Base-by-base conservation (phyloP, 1,140 invertebrate genomes). In the Lasaia peninsularis region DNA sequence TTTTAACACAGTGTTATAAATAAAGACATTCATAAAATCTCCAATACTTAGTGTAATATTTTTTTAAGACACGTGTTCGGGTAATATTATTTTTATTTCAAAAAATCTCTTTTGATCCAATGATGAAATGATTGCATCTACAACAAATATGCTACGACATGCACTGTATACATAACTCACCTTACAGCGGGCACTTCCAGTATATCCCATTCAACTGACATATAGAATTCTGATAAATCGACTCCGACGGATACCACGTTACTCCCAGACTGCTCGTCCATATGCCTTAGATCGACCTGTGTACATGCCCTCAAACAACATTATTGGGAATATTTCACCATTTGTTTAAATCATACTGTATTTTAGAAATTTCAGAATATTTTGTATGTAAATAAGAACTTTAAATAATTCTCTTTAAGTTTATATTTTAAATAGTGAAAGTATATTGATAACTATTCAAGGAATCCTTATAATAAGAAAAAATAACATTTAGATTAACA, bases 141-240 rank as follows among this genome's bases (percentile, higher is more conserved):
- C 31, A 28, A 54, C 10, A 48, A 28, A 31, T 9, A 12, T 28
- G n/a, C 33, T 6, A 10, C 24, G 10, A 18, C 9, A 34, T 34
- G 9, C 5, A 16, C 21, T 55, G 44, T 6, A 12, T 24, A 40
- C n/a, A 21, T 10, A 2, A 40, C 80, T 91, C 85, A 95, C 95
- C 95, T 93, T 58, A 96, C 94, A 68, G 96, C 97, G 28, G 98
- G 97, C 68, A 99, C 98, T 88, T 96, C 95, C 58, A 99, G 92
- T 75, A 99, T 97, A 88, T 99, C 98, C 98, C 98, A 99, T 90
- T 99, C 98, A 14, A 99, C 98, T 58, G 96, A 98, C 75, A 95
- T 95, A 87, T 98, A 98, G 91, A 98, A 98, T 88, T 98, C 96
- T 44, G 95, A 96, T 67, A 98, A 91, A 91, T 98, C 97, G 34